Evolutionary conservation across 2,797 vertebrate species (phyloP), one percentile per base, ranked within the genome.

Genomic region (Galaxias olidus): DNA sequence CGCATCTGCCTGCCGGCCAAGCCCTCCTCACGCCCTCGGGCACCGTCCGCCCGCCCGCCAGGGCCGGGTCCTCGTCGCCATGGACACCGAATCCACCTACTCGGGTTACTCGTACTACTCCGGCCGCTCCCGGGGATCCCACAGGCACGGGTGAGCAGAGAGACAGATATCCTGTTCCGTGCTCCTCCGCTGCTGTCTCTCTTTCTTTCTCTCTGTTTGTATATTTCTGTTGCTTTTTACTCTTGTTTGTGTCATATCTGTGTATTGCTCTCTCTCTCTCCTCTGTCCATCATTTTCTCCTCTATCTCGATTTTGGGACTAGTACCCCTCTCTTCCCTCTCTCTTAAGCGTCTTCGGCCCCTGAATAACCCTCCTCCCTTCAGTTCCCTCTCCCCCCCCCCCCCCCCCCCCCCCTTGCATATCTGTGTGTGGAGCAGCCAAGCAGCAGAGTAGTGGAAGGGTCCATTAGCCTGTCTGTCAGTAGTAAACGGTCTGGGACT

Each of bases 71-170:
- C 80, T 78, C 78, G 43, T 84, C 83, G 62, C 89, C 87, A 98
- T 98, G 96, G 96, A 98, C 90, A 98, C 95, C 0, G 96, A 98
- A 90, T 98, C 96, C 9, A 97, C 93, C 0, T 96, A 97, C 79
- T 98, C 96, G 10, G 96, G 95, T 58, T 97, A 97, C 82, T 98
- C 96, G 50, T 94, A 96, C 90, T 95, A 97, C 85, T 98, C 96
- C 2, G 93, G 96, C 63, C 94, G 95, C 84, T 98, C 96, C 59
- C 94, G 94, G 86, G 96, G 95, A 71, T 94, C 95, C 71, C 95
- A 97, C 87, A 91, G 94, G 69, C 85, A 79, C 0, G 90, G 92
- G 92, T 93, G 82, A 83, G 84, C 18, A 15, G 3, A 17, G 6
- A 9, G 12, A 42, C 13, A 3, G 20, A 40, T 13, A 30, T 8